Evolutionary conservation across 2,797 vertebrate species (phyloP).

Genomic region (Mormyrops boulengeri): DNA sequence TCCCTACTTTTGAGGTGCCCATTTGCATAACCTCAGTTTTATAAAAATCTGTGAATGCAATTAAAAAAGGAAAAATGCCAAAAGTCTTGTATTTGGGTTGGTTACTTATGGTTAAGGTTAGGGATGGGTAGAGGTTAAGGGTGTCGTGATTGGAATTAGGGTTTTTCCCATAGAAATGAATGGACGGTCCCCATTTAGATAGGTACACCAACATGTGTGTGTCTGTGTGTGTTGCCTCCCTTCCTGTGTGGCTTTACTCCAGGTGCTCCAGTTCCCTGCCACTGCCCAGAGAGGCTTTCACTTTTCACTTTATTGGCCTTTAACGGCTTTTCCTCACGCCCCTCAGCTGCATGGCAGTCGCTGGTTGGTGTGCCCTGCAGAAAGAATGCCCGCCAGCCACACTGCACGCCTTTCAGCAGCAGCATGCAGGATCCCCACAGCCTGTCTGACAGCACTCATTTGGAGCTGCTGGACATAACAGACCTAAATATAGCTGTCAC

Average conservation of each 20-base stretch:
- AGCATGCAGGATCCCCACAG: slow-evolving; percentile 56
- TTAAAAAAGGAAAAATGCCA: too few relatives aligned
- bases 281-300: not conserved
- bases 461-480: slow-evolving; percentile 67
- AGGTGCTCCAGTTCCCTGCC: not conserved
- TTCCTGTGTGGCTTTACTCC: not conserved
- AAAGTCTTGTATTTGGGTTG: too few relatives aligned
- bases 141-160: too few relatives aligned
- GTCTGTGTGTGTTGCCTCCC: too few relatives aligned
- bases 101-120: too few relatives aligned
- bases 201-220: too few relatives aligned
- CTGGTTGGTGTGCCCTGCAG: slow-evolving; percentile 21
- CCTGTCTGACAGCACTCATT: slow-evolving; percentile 67
- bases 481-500: slow-evolving; percentile 28
- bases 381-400: slow-evolving; percentile 57
- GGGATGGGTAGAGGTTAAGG: too few relatives aligned
- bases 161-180: too few relatives aligned
- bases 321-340: not conserved
- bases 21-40: too few relatives aligned
- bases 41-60: too few relatives aligned
- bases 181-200: too few relatives aligned
- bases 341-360: not conserved
- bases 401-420: slow-evolving; percentile 59
- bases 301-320: not conserved
- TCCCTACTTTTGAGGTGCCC: too few relatives aligned